phyloP scores from a whole-genome alignment of 2,113 vertebrate species.

The Indicator maculatus region DNA sequence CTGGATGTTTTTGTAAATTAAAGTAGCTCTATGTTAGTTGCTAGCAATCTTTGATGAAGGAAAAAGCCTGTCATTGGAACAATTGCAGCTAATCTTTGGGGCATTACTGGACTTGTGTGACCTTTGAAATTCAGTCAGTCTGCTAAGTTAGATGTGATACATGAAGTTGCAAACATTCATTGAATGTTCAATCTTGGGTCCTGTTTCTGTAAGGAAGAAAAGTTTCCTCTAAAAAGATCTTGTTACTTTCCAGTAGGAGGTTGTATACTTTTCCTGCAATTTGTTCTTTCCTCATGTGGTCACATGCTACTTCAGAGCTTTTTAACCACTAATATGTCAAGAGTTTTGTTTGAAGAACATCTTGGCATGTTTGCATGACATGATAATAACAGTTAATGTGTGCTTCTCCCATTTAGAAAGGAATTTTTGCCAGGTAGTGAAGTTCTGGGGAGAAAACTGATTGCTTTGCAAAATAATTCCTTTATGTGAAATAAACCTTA shows the following conservation, averaged over 20 bases:
- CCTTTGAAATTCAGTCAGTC: background rate
- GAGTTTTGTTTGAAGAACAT: slow-evolving; percentile 24
- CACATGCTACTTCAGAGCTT: background rate
- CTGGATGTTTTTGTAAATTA: background rate
- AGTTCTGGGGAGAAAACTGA: background rate
- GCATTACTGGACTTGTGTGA: background rate
- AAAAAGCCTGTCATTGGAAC: background rate
- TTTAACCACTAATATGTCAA: background rate
- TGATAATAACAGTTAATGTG: background rate
- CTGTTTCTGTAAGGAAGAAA: slow-evolving; percentile 34
- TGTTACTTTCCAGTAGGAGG: background rate
- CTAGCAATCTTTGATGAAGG: background rate
- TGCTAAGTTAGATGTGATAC: background rate
- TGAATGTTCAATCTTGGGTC: background rate
- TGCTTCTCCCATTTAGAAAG: background rate
- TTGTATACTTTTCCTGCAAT: background rate
- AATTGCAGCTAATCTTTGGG: background rate
- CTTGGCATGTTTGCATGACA: background rate
- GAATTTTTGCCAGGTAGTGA: background rate
- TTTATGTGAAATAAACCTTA: background rate
- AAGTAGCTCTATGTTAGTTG: background rate
- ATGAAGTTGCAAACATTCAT: background rate
- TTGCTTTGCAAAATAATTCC: background rate
- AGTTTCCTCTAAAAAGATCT: slow-evolving; percentile 45
- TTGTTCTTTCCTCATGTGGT: background rate